These are phyloP conservation scores for Ailurus styani DNA, from an alignment of 2,113 vertebrate genomes.

Conservation along the genomic window DNA sequence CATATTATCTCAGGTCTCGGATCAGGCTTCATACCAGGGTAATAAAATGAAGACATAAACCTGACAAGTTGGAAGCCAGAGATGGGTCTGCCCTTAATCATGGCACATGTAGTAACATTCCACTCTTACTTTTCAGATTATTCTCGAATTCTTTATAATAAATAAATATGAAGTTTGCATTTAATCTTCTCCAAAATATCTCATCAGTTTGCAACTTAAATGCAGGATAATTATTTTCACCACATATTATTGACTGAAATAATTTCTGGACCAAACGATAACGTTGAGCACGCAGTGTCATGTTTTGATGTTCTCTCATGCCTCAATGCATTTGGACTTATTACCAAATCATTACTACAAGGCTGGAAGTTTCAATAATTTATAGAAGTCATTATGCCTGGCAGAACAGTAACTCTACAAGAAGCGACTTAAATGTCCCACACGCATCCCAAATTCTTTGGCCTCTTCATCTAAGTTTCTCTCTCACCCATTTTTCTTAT, in stretches of 20 bases:
- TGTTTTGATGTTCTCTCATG: slow-evolving; percentile 62
- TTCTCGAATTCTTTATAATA: slow-evolving; percentile 45
- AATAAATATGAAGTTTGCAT: background rate
- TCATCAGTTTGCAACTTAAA: slow-evolving; percentile 59
- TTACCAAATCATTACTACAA: slow-evolving; percentile 71
- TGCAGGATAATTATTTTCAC: slow-evolving; percentile 62
- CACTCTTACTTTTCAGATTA: slow-evolving; percentile 6
- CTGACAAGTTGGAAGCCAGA: background rate
- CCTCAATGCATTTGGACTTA: slow-evolving; percentile 70
- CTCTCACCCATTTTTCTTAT: slow-evolving; percentile 45
- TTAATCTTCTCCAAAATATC: slow-evolving; percentile 33
- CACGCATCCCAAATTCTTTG: background rate
- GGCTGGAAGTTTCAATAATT: slow-evolving; percentile 73
- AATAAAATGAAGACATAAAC: slow-evolving; percentile 44
- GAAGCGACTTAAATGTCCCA: slow-evolving; percentile 62
- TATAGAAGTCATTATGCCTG: slow-evolving; percentile 67
- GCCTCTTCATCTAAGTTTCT: background rate
- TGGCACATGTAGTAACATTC: background rate
- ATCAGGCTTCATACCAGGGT: background rate
- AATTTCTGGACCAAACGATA: slow-evolving; percentile 61
- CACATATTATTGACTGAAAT: slow-evolving; percentile 68
- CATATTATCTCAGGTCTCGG: slow-evolving; percentile 9
- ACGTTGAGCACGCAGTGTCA: slow-evolving; percentile 38
- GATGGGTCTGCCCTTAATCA: background rate
- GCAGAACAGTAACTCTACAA: slow-evolving; percentile 44